Evolutionary conservation across 2,797 vertebrate genomes (phyloP), one percentile per base, ranked within the genome.

Genomic region (Cephalopachus bancanus): DNA sequence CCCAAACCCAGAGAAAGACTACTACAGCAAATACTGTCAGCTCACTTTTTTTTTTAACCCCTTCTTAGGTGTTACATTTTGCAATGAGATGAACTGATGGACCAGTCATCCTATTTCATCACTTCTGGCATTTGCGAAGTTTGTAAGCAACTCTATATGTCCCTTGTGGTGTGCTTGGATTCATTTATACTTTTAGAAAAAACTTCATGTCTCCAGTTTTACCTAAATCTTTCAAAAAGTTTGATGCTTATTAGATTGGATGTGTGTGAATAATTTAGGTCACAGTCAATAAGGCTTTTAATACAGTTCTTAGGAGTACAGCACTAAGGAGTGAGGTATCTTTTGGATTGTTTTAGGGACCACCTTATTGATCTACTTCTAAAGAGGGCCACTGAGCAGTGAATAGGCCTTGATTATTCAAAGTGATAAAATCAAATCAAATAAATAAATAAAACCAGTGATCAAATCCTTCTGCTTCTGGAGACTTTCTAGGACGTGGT

Each of bases 211-310:
- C 37, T 95, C 19, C 5, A 72, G 57, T 95, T 94, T 96, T 71
- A 92, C n/a, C 17, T 92, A 87, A 83, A 74, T 90, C 44, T 64
- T 89, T 76, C 55, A 87, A 88, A 79, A 49, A 62, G 22, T 92
- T 64, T 59, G n/a, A 76, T 9, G 28, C 83, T 83, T 78, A 94
- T 90, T 84, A 91, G 30, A 83, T 19, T 64, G 69, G 3, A 30
- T 30, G n/a, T 49, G 10, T 51, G 28, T n/a, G 1, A 74, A 3
- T 28, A n/a, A 86, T 71, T 94, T 89, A 92, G 89, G n/a, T 92
- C 53, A 76, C 7, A 78, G 44, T 94, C 19, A 91, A 75, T 59
- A 80, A 83, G 83, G 51, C 19, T 65, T 93, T 51, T 74, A 30
- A 59, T 60, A 5, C 3, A 86, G 22, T 19, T 83, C 24, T 71